Evolutionary conservation across 2,113 vertebrate genomes (phyloP), one percentile per base, ranked within the genome.

Genomic region (Andinoacara biseriatus): DNA sequence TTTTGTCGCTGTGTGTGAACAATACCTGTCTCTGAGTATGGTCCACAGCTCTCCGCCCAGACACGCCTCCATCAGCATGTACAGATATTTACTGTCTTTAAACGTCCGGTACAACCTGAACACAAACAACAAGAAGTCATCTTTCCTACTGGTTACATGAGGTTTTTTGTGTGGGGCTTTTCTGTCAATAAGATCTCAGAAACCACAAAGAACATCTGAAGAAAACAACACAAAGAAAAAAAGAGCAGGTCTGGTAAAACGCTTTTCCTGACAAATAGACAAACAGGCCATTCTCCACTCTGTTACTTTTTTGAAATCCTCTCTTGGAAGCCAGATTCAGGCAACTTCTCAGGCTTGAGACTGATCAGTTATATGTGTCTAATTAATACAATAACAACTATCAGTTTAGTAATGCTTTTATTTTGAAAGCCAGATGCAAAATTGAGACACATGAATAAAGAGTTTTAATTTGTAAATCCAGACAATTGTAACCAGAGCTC

Each of bases 21-120:
- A 2, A 9, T 95, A 99, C 98, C 97, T 97, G 96, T 99, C 98
- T 96, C 98, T 97, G 94, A 99, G 97, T 86, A 99, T 97, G 83
- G 98, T 99, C 98, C 98, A 99, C 82, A 99, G 96, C 86, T 99
- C 98, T 94, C 98, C 98, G 17, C 98, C 98, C 18, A 99, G 95
- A 91, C 98, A 99, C 5, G 97, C 98, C 93, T 99, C 98, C 98
- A 99, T 96, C 94, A 99, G 91, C 98, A 99, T 99, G 89, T 99
- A 99, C 81, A 99, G 95, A 89, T 99, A 99, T 89, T 99, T 99
- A 95, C 97, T 97, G 96, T 99, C 98, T 92, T 98, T 98, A 90
- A 99, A 99, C 0, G 98, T 99, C 87, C 97, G 95, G 90, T 99
- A 99, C 60, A 99, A 95, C 93, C 98, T 99, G 87, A 35, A 84